phyloP scores from a whole-genome alignment of 2,888 invertebrate species.

The Theretra japonica region DNA sequence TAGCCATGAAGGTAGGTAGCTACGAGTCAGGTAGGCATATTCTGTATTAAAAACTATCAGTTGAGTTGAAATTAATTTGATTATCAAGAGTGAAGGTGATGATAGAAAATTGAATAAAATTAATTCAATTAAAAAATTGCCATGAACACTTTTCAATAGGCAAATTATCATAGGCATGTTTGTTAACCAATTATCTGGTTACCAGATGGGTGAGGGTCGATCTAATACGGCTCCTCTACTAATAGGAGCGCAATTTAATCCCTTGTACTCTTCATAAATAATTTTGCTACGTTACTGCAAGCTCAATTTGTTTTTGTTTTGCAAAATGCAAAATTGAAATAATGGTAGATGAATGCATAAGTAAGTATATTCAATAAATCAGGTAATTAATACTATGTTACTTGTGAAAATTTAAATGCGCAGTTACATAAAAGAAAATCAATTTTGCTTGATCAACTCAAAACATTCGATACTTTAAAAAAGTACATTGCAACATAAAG shows the following conservation, averaged over 20 bases:
- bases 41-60: no score
- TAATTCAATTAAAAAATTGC: no score
- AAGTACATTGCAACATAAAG: conserved; percentile 46
- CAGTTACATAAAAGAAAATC: conserved; percentile 14
- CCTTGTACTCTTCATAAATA: not conserved
- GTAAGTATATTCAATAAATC: conserved; percentile 47
- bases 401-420: conserved; percentile 29
- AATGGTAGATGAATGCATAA: conserved; percentile 34
- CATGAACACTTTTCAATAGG: no score
- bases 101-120: no score
- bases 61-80: no score
- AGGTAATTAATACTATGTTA: conserved; percentile 31
- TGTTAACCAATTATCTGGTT: no score
- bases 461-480: conserved; percentile 44
- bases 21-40: no score
- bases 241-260: conserved; percentile 30
- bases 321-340: conserved; percentile 2
- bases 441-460: conserved; percentile 43
- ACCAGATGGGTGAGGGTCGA: no score
- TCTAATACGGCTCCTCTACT: no score
- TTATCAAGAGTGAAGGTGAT: no score
- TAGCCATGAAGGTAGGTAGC: no score
- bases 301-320: not conserved
- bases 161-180: no score
- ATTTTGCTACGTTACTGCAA: not conserved